phyloP scores from a whole-genome alignment of 2,797 vertebrate species.

The Poliocrania exsul region DNA sequence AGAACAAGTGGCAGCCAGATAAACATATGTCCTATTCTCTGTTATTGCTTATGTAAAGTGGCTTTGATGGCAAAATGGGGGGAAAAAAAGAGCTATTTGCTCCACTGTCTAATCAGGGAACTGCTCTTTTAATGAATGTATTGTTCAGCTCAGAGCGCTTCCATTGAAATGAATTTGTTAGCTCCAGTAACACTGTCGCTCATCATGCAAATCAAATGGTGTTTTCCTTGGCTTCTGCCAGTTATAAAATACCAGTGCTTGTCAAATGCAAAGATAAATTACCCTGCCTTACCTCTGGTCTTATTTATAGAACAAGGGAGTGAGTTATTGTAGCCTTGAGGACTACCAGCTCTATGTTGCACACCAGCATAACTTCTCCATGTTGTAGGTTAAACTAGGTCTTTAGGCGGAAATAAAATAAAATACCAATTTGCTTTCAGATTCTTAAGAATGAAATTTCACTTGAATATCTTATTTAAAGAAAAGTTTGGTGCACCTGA shows the following conservation, averaged over 20 bases:
- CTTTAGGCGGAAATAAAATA: not conserved
- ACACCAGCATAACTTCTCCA: not conserved
- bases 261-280: conserved; percentile 51
- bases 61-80: not conserved
- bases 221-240: conserved; percentile 21
- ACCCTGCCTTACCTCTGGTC: not conserved
- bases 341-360: not conserved
- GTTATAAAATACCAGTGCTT: conserved; percentile 5
- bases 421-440: not conserved
- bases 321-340: not conserved
- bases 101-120: conserved; percentile 42
- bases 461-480: not conserved
- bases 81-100: not conserved
- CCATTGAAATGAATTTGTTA: conserved; percentile 34
- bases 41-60: not conserved
- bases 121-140: conserved; percentile 49
- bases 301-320: conserved; percentile 1
- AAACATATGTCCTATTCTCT: not conserved
- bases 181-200: not conserved
- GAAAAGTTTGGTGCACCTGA: not conserved
- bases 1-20: not conserved
- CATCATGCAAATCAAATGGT: conserved; percentile 56
- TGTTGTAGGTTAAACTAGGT: not conserved
- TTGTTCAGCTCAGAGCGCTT: conserved; percentile 24
- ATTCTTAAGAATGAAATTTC: not conserved